A percentile compares a stretch with the other conserved stretches of the same genome.
Conservation (phyloP, 2,888 invertebrate species). For the Xestobium rufovillosum region DNA sequence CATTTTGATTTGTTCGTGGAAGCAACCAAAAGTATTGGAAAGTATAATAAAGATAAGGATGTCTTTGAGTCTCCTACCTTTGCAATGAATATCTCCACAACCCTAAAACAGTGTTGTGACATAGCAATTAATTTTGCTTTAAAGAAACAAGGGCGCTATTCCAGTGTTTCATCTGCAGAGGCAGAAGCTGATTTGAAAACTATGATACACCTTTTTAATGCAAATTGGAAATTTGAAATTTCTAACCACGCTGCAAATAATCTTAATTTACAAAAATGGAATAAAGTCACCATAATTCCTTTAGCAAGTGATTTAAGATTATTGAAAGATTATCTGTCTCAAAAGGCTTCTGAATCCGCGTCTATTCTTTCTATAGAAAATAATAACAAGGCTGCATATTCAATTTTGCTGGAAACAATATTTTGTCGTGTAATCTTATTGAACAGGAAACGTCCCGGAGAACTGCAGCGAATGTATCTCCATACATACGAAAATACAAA, state of each 20-base stretch:
- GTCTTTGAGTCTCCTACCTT: conserved; percentile 13
- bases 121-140: conserved; percentile 9
- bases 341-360: neutral
- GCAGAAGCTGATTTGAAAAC: conserved; percentile 9
- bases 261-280: conserved; percentile 18
- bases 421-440: conserved; percentile 23
- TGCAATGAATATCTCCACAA: conserved; percentile 18
- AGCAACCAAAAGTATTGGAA: conserved; percentile 14
- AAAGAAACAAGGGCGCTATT: conserved; percentile 10
- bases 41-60: conserved; percentile 14
- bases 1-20: conserved; percentile 15
- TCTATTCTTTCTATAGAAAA: conserved; percentile 7
- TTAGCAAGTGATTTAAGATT: conserved; percentile 7
- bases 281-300: conserved; percentile 10
- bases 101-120: conserved; percentile 17
- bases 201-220: conserved; percentile 4
- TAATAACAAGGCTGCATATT: conserved; percentile 10
- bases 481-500: conserved; percentile 12
- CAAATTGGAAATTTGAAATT: conserved; percentile 13
- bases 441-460: conserved; percentile 14
- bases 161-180: conserved; percentile 5
- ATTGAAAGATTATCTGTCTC: conserved; percentile 5
- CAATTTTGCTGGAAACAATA: conserved; percentile 19
- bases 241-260: conserved; percentile 17
- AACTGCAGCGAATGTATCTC: conserved; percentile 19